Base-by-base conservation (phyloP, 2,113 vertebrate genomes). In the Chauna torquata region DNA sequence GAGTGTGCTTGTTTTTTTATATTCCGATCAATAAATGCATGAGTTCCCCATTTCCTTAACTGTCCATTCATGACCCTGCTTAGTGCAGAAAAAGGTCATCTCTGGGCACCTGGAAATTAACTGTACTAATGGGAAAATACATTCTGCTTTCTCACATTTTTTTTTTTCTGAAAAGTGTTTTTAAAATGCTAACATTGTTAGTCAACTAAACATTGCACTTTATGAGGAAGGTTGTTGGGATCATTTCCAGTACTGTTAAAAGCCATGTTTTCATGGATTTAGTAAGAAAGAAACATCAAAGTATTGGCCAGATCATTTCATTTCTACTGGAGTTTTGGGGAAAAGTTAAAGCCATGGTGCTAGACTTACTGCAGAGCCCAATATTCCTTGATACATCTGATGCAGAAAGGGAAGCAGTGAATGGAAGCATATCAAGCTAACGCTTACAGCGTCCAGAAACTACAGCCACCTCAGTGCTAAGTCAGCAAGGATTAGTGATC, bases 261-360 rank as follows among this genome's bases (percentile, higher is more conserved):
- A 87, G 18, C 19, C 83, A 57, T 79, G 36, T 89, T 96, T 94
- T 94, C 49, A 89, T 38, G 32, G 88, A 94, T 92, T 91, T 82
- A 89, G 52, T 66, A 55, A 78, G 79, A 90, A 89, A 92, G 45
- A 95, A 87, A 87, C 71, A 88, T 95, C 80, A 83, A 94, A 96
- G 57, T 65, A 76, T 69, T 91, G 92, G 90, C 92, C 65, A 42
- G 23, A 32, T 76, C 84, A 20, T 82, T 92, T 84, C 9, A 49
- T 55, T 91, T 90, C 93, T 89, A 91, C 64, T 92, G 69, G 30
- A 75, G 9, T 57, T 92, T 93, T 61, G 80, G 49, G 59, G 47
- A 93, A 86, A 55, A 90, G 71, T 81, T 90, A 71, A 92, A 92
- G n/a, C 38, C 86, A 40, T 11, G 4, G 47, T 94, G 72, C 72